Base-by-base conservation (phyloP, 2,113 vertebrate genomes). In the Diphyllodes magnificus region DNA sequence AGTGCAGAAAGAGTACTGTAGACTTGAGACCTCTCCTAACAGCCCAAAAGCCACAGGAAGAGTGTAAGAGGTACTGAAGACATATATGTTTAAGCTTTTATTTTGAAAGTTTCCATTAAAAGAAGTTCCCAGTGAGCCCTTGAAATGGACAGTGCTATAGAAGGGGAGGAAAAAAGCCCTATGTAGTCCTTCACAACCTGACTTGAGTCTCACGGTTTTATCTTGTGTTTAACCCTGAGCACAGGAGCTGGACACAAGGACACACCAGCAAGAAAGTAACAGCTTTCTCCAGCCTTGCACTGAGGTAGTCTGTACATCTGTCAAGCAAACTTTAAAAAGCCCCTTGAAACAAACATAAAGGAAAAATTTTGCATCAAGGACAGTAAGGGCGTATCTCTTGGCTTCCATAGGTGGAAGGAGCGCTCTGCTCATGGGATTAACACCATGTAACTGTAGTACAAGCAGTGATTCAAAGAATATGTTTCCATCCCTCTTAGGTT, bases 371-470 rank as follows among this genome's bases (percentile, higher is more conserved):
- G 7, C 37, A 10, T 73, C 20, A 40, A 10, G 24, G 4, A 3
- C 16, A 47, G 7, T 56, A 33, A 82, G 54, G 33, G 25, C 37
- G 13, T 82, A 88, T 78, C 45, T 77, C 39, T 60, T 47, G 37
- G 16, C 37, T 92, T 85, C 37, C 20, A 6, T 5, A 9, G 8
- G 37, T 16, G 45, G 50, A 53, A 39, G 27, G 21, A 35, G 11
- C 0, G 0, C 15, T 54, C 33, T 9, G 3, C 25, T 51, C n/a
- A 2, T 1, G 2, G 13, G 25, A 35, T 82, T 85, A 66, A 45
- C n/a, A 16, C 11, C 2, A 1, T 7, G 0, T 31, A 47, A 30
- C 27, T 70, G 59, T 7, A 44, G 4, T 65, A 28, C 33, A 66
- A 77, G 31, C 50, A 54, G 39, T 25, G 27, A 60, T 59, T 64